Evolutionary conservation across 2,797 vertebrate species (phyloP), one percentile per base, ranked within the genome.

Genomic region (Catharus ustulatus): DNA sequence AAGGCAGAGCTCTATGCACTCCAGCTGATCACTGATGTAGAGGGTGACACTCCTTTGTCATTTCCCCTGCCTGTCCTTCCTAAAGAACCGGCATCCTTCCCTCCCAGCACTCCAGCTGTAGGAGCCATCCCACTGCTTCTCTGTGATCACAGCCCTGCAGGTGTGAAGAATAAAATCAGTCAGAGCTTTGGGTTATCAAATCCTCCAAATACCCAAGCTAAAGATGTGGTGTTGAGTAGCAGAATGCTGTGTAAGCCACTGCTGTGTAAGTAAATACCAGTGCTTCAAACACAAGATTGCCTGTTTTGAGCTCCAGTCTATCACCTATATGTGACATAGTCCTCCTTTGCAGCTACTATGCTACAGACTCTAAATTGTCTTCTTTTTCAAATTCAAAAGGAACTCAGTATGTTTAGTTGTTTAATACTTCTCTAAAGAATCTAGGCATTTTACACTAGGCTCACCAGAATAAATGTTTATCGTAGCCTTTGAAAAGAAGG

Each of bases 351-450:
- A 75, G 59, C 48, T 91, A 54, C 74, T 82, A 7, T 63, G 24
- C 13, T 42, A 40, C 32, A 76, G 57, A 52, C 15, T 30, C n/a
- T 20, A 66, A 81, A 59, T 67, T 73, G 61, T 45, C 38, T 79
- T 82, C 42, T n/a, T 85, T 94, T 86, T 85, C 32, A 88, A 66
- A 84, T 61, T 81, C 29, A 48, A 48, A 76, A 66, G 40, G 68
- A 94, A 85, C 20, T 57, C 34, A 4, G 1, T 68, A 17, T 63
- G 14, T 73, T 69, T 89, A 78, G 27, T 80, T 78, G 51, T 79
- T 94, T 59, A 76, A 66, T 36, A 15, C 4, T 15, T 94, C 27
- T 87, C 13, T 81, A 52, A 78, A 81, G 51, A 72, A 62, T 38
- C 16, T 46, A 49, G 30, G 5, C 6, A 24, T 83, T 91, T 94